phyloP scores from a whole-genome alignment of 2,888 invertebrate genomes.

The Drosophila kanekoi region DNA sequence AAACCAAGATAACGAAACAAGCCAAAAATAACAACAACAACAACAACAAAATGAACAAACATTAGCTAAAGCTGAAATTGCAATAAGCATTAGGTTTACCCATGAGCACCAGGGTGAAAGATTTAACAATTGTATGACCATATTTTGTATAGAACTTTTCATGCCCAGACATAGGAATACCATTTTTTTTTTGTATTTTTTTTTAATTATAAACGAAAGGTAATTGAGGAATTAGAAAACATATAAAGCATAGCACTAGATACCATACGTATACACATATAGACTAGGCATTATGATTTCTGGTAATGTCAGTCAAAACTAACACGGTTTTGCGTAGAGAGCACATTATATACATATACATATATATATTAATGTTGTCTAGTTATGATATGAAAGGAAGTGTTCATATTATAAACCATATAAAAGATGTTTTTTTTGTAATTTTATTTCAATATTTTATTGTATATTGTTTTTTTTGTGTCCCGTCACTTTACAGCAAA shows the following conservation, averaged over 20 bases:
- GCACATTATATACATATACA: no score
- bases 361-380: constrained; percentile 29
- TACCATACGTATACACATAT: constrained; percentile 25
- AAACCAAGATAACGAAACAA: constrained; percentile 52
- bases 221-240: constrained; percentile 27
- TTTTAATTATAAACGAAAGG: constrained; percentile 18
- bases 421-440: constrained; percentile 3
- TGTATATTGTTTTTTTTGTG: constrained; percentile 2
- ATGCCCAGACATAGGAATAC: constrained; percentile 35
- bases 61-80: constrained; percentile 10
- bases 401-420: constrained; percentile 24
- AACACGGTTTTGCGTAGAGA: constrained; percentile 31
- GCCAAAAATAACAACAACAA: constrained; percentile 41
- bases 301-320: constrained; percentile 18
- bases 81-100: constrained; percentile 50
- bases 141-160: constrained; percentile 72
- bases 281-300: constrained; percentile 35
- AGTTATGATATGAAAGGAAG: constrained; percentile 7
- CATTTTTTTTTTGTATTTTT: constrained; percentile 17
- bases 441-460: neutral
- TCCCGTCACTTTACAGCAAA: constrained; percentile 15
- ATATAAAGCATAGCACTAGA: constrained; percentile 20
- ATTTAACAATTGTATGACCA: constrained; percentile 31
- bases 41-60: constrained; percentile 15
- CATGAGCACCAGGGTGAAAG: constrained; percentile 35